phyloP scores from a whole-genome alignment of 1,140 invertebrate genomes.

The Pseudoatta argentina region DNA sequence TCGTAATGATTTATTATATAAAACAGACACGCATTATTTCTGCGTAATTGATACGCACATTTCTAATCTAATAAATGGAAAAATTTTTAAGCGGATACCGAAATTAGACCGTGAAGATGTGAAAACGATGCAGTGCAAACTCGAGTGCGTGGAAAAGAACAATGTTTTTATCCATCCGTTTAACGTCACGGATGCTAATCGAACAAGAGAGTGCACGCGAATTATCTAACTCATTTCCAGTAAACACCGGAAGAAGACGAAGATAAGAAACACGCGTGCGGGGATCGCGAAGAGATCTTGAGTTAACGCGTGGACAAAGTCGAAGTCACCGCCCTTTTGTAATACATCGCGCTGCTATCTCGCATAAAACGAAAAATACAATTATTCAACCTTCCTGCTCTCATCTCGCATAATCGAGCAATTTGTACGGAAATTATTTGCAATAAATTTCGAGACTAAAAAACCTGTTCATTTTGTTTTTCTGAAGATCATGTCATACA shows the following conservation, averaged over 20 bases:
- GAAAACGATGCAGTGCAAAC: not conserved
- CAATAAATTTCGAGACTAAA: not conserved
- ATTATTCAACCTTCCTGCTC: not conserved
- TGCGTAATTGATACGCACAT: not conserved
- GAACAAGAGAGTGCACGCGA: not conserved
- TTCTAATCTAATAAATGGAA: not conserved
- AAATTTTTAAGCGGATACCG: too few species aligned
- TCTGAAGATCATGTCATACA: not conserved
- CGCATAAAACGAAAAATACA: not conserved
- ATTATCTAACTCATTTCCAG: slow-evolving; percentile 6
- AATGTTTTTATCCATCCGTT: not conserved
- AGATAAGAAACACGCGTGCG: slow-evolving; percentile 44
- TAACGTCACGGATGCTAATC: slow-evolving; percentile 30
- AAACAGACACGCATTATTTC: not conserved
- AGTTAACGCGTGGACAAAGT: slow-evolving; percentile 37
- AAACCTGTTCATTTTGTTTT: slow-evolving; percentile 3
- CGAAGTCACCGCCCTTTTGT: not conserved
- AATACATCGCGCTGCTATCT: slow-evolving; percentile 16
- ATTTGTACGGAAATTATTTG: slow-evolving; percentile 30
- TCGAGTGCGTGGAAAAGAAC: slow-evolving; percentile 15
- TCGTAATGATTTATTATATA: slow-evolving; percentile 1
- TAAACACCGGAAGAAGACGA: slow-evolving; percentile 17
- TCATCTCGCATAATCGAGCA: not conserved
- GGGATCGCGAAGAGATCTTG: not conserved
- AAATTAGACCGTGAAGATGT: not conserved